Evolutionary conservation across 2,797 vertebrate genomes (phyloP).

Genomic region (Cebuella pygmaea): DNA sequence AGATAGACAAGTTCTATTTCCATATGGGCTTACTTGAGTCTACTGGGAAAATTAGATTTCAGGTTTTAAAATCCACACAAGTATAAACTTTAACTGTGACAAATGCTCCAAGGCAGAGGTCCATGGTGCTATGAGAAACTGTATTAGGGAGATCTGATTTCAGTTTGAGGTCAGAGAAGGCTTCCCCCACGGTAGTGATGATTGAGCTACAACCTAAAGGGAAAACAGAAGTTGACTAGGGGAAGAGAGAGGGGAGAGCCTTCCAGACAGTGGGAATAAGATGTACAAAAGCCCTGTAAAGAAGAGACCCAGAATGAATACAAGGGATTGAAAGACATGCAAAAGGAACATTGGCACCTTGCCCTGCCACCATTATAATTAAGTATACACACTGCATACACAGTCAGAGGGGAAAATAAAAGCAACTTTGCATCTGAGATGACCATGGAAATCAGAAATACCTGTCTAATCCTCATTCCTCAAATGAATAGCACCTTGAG

Average conservation of each 20-base stretch:
- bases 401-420: background rate
- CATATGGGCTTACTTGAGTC: background rate
- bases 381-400: background rate
- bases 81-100: background rate
- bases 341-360: background rate
- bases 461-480: background rate
- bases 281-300: background rate
- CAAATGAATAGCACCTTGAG: background rate
- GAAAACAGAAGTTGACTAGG: background rate
- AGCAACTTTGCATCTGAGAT: background rate
- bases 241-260: background rate
- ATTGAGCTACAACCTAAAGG: background rate
- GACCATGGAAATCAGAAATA: background rate
- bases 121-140: background rate
- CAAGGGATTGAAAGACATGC: background rate
- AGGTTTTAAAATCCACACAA: constrained; percentile 11
- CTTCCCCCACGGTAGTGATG: background rate
- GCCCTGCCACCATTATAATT: background rate
- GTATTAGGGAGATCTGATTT: background rate
- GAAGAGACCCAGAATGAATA: background rate
- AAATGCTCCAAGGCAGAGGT: background rate
- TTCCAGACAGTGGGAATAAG: background rate
- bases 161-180: background rate
- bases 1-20: background rate
- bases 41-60: background rate